Evolutionary conservation across 2,888 invertebrate species (phyloP), one percentile per base, ranked within the genome.

Genomic region (Torymus aiolomorphi): DNA sequence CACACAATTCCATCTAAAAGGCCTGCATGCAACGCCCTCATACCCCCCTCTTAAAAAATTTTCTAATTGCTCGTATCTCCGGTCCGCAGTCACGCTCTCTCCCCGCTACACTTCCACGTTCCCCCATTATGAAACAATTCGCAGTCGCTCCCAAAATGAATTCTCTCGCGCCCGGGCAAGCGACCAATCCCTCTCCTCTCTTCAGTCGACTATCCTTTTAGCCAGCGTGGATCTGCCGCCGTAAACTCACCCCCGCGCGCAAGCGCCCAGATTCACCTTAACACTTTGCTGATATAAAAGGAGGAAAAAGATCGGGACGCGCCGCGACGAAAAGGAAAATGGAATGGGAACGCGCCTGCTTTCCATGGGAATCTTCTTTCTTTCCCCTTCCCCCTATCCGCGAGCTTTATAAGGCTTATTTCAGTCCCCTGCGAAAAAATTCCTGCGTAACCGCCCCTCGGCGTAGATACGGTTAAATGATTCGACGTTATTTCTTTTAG

Each of bases 161-260:
- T 65, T 61, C 82, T 65, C 74, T 77, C 78, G 42, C 10, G 42
- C 42, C 49, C 76, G 51, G 65, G 42, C 42, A 8, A 42, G 42
- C 42, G 42, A 42, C 42, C 42, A 42, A 42, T 42, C 42, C 42
- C 42, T 42, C 31, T 31, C 31, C 31, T 31, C 5, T 42, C 20
- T 20, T 20, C 20, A 42, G 42, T 0, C 42, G 42, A 8, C 42
- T 42, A 42, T 42, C 42, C 42, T 42, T 42, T 42, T 42, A 42
- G 42, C 42, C 42, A 42, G 5, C 8, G 8, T 42, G 42, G 42
- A 42, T 42, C 42, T 42, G 8, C 42, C 42, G 8, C 42, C 80
- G 83, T 86, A 87, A 86, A 86, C 78, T 80, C 78, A 80, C 78
- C 85, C 82, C 82, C 57, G 52, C 75, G 80, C 78, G 10, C 84